Evolutionary conservation across 2,797 vertebrate genomes (phyloP).

Genomic region (Labroides dimidiatus): DNA sequence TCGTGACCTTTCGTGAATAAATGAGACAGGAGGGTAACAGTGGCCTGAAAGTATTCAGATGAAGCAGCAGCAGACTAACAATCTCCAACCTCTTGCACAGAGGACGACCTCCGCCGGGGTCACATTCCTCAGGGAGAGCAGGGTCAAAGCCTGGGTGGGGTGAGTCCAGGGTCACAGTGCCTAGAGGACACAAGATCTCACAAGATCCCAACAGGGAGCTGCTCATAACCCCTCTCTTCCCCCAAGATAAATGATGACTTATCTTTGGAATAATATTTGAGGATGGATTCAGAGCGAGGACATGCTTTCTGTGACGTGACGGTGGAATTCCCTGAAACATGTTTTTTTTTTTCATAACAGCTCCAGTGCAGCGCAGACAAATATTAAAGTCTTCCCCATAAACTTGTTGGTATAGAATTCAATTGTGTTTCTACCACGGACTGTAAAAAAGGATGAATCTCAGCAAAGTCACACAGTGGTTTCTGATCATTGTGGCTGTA

Average conservation of each 20-base stretch:
- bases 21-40: slow-evolving; percentile 3
- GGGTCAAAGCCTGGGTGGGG: slow-evolving; percentile 82
- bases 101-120: slow-evolving; percentile 74
- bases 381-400: slow-evolving; percentile 26
- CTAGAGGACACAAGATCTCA: slow-evolving; percentile 71
- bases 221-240: not conserved
- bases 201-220: slow-evolving; percentile 57
- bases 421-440: too few relatives aligned
- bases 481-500: too few relatives aligned
- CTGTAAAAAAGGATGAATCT: too few relatives aligned
- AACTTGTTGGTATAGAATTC: not conserved
- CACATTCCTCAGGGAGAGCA: slow-evolving; percentile 82
- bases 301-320: not conserved
- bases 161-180: slow-evolving; percentile 79
- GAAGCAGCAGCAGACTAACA: slow-evolving; percentile 49
- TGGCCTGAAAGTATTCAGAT: slow-evolving; percentile 37
- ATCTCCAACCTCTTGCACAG: slow-evolving; percentile 65
- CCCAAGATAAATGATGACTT: slow-evolving; percentile 16
- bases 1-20: slow-evolving; percentile 32
- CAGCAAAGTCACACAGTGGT: too few relatives aligned
- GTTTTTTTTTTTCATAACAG: slow-evolving; percentile 38
- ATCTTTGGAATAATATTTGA: slow-evolving; percentile 20
- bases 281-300: slow-evolving; percentile 7
- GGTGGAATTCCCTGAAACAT: slow-evolving; percentile 15
- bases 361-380: not conserved